Evolutionary conservation across 92 coral and sea anemone species (phyloP).

Genomic region (Palythoa grandis): DNA sequence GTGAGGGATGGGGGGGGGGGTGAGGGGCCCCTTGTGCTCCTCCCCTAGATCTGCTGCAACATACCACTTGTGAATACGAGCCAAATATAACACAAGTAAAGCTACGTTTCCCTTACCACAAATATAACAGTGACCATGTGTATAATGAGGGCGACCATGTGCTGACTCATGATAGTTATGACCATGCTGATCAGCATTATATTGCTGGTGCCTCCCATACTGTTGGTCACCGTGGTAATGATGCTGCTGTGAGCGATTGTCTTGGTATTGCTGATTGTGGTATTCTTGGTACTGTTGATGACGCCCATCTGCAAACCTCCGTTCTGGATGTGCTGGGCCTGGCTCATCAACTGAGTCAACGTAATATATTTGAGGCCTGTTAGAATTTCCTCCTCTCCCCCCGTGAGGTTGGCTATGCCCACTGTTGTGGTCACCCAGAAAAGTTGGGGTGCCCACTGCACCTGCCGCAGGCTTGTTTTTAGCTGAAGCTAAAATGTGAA

Average conservation of each 20-base stretch:
- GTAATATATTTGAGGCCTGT: constrained; percentile 26
- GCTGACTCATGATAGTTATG: constrained; percentile 51
- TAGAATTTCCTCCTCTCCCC: constrained; percentile 37
- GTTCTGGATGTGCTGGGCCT: constrained; percentile 33
- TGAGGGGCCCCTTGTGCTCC: not conserved
- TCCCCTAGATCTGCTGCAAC: not conserved
- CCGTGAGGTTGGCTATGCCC: constrained; percentile 32
- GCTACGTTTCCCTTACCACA: constrained; percentile 41
- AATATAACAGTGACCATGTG: constrained; percentile 76
- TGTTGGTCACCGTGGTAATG: constrained; percentile 35
- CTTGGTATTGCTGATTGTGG: constrained; percentile 27
- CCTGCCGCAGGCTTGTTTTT: constrained; percentile 23
- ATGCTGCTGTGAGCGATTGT: constrained; percentile 17
- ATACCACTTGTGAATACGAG: not conserved
- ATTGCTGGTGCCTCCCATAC: constrained; percentile 26
- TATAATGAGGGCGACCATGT: constrained; percentile 56
- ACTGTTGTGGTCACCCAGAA: constrained; percentile 18
- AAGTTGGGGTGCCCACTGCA: constrained; percentile 30
- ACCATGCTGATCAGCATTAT: constrained; percentile 42
- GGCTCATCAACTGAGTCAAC: constrained; percentile 28
- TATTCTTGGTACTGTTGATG: constrained; percentile 15
- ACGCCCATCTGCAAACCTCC: constrained; percentile 26
- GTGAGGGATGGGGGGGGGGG: too few relatives aligned
- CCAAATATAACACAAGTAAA: not conserved
- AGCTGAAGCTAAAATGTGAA: constrained; percentile 36